Conservation (phyloP, 37 sponge, comb jelly and placozoan genomes). For the Corticium candelabrum region DNA sequence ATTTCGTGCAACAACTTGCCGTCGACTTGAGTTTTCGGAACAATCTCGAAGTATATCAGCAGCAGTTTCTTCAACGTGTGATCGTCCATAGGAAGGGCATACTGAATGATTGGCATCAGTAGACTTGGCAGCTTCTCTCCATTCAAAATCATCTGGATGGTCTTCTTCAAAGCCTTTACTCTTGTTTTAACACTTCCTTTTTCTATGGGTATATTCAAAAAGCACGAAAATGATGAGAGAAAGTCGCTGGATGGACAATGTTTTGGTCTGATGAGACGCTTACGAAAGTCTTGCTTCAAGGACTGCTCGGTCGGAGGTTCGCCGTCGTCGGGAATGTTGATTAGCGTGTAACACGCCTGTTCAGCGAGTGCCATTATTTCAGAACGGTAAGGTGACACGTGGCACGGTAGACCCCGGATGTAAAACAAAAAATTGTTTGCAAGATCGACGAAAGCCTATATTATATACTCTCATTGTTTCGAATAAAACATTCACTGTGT, state of each 20-base stretch:
- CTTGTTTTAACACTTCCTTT: conserved; percentile 60
- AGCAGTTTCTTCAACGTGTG: conserved; percentile 96
- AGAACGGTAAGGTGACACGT: no score
- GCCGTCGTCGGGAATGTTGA: conserved; percentile 51
- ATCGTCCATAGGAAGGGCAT: conserved; percentile 81
- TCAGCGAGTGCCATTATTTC: conserved; percentile 22
- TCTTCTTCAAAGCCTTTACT: conserved; percentile 74
- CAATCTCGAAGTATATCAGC: conserved; percentile 93
- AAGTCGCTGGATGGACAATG: not conserved
- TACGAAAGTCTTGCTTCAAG: conserved; percentile 67
- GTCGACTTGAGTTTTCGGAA: conserved; percentile 88
- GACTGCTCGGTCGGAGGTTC: conserved; percentile 75
- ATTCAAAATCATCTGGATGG: conserved; percentile 86
- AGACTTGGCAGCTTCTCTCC: conserved; percentile 89
- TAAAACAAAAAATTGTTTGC: no score
- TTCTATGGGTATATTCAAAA: conserved; percentile 21
- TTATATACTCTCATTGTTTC: no score
- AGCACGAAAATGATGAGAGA: not conserved
- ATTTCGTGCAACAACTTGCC: conserved; percentile 98
- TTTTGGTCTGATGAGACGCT: conserved; percentile 22
- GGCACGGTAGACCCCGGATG: no score
- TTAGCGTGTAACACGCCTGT: conserved; percentile 90
- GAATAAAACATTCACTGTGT: no score
- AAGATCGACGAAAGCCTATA: no score
- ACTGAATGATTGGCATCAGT: conserved; percentile 92